Conservation (phyloP, 2,888 invertebrate species). For the Sepioteuthis lessoniana region DNA sequence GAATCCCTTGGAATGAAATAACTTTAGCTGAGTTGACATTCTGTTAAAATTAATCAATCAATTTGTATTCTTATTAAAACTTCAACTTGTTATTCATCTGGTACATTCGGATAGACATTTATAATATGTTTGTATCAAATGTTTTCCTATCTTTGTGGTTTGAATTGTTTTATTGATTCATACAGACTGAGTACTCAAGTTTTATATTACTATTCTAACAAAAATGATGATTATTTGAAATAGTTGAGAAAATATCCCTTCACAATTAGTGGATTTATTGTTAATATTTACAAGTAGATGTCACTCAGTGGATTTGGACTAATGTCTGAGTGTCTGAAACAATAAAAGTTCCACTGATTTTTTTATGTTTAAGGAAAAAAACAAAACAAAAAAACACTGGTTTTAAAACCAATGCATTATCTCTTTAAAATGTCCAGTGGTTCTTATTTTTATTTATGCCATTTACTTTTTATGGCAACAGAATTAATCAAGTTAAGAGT, state of each 20-base stretch:
- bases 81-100: no score
- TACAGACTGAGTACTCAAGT: no score
- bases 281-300: not conserved
- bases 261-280: not conserved
- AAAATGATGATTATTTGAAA: not conserved
- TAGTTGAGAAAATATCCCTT: not conserved
- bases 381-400: no score
- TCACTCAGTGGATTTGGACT: not conserved
- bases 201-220: not conserved
- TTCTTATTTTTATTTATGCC: not conserved
- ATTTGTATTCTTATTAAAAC: no score
- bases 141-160: not conserved
- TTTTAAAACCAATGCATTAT: not conserved
- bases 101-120: no score
- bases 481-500: constrained; percentile 16
- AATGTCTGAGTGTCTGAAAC: not conserved
- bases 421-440: not conserved
- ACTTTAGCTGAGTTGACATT: no score
- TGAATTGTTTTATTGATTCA: not conserved
- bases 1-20: no score
- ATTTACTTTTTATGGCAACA: not conserved
- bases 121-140: no score
- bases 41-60: no score
- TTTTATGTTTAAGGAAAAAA: not conserved
- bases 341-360: not conserved